Evolutionary conservation across 2,113 vertebrate genomes (phyloP), one percentile per base, ranked within the genome.

Genomic region (Peromyscus polionotus): DNA sequence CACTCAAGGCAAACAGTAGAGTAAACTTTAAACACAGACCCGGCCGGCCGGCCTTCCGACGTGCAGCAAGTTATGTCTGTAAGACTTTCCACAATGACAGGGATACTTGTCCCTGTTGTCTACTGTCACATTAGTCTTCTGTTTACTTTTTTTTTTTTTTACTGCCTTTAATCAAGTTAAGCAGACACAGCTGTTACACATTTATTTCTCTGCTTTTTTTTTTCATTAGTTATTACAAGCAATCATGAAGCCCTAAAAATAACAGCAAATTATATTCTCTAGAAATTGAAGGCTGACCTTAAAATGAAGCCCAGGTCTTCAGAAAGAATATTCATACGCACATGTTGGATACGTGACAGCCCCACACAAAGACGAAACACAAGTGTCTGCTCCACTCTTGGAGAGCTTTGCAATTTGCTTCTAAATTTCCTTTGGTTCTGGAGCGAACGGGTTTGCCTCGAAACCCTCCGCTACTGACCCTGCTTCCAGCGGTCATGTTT

Each of bases 1-100:
- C 96, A 97, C 98, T 98, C 96, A 89, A 99, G 98, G 98, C 97
- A 98, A 98, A 97, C 67, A 68, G 98, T 68, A 98, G 98, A 99
- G 98, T 98, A 98, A 99, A 99, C 99, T 98, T 98, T 98, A 98
- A 98, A 98, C 98, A 99, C 98, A 97, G 97, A 84, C 95, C 96
- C 79, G 24, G 0, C 20, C 42, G 42, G 42, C 42, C 2, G 81
- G 97, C 95, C 98, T 97, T 97, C 88, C 59, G 0, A 26, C 90
- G 75, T 57, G 59, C 79, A 83, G 4, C 22, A 16, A 94, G 88
- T 95, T 79, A 75, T 13, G 96, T 90, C 97, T 94, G 96, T 91
- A 89, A 97, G 98, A 98, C 67, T 92, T 95, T 68, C 48, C 96
- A 93, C 95, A 97, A 88, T 76, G 90, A 93, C 63, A 93, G 67